A percentile compares a stretch with the other conserved stretches of the same genome.
Evolutionary conservation across 2,113 vertebrate genomes (phyloP).

Genomic region (Strix aluco): DNA sequence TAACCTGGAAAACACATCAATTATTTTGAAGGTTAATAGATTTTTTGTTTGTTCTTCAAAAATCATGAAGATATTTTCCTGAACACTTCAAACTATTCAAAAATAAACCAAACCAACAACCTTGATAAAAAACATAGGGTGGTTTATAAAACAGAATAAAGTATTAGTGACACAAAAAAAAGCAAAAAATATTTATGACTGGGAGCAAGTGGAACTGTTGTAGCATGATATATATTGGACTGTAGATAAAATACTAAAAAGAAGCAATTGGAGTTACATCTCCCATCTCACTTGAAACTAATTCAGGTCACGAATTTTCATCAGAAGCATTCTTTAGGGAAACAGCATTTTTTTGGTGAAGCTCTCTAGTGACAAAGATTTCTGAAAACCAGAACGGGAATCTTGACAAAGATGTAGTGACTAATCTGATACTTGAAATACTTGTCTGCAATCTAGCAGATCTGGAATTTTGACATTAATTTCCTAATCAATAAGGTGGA

Average conservation of each 20-base stretch:
- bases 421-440: neutral
- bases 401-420: neutral
- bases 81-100: constrained; percentile 18
- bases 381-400: neutral
- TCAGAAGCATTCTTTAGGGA: neutral
- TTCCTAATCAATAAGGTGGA: neutral
- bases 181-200: neutral
- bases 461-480: neutral
- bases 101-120: neutral
- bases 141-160: neutral
- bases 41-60: constrained; percentile 56
- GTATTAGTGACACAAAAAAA: neutral
- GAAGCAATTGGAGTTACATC: neutral
- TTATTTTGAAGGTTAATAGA: constrained; percentile 73
- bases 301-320: neutral
- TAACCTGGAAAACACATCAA: constrained; percentile 64
- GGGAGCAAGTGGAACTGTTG: neutral
- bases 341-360: neutral
- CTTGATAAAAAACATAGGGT: neutral
- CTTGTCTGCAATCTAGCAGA: neutral
- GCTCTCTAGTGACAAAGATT: neutral
- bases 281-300: neutral
- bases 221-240: neutral
- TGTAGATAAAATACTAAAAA: neutral
- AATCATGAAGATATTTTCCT: constrained; percentile 46